These are phyloP conservation scores for Carettochelys insculpta DNA, from an alignment of 2,113 vertebrate species.

Conservation along the genomic window DNA sequence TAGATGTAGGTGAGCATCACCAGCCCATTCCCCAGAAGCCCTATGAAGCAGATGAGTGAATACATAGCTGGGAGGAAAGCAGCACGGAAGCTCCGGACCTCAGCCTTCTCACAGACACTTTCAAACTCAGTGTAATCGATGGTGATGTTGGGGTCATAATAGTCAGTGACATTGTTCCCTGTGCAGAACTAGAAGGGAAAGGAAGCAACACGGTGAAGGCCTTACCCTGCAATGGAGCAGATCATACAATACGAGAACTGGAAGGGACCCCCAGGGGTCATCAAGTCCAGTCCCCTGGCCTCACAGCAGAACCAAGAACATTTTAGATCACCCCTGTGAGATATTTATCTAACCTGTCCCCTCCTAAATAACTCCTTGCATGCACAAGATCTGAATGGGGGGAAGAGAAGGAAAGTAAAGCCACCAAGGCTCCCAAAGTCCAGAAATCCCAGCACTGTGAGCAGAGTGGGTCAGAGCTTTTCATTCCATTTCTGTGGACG, in stretches of 20 bases:
- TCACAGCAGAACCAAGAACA: too few relatives aligned
- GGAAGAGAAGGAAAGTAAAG: not conserved
- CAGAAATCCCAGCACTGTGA: not conserved
- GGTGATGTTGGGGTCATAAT: conserved; percentile 65
- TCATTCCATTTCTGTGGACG: not conserved
- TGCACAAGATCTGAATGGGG: not conserved
- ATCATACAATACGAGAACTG: too few relatives aligned
- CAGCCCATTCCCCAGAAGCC: conserved; percentile 88
- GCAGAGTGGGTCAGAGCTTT: fast-evolving
- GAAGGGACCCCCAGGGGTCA: too few relatives aligned
- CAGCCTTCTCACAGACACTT: conserved; percentile 71
- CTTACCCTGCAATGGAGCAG: not conserved
- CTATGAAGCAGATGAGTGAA: conserved; percentile 83
- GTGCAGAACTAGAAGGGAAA: conserved; percentile 58
- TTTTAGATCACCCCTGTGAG: too few relatives aligned
- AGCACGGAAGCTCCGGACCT: conserved; percentile 77
- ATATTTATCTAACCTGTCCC: too few relatives aligned
- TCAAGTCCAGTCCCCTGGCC: too few relatives aligned
- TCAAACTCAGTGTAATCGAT: conserved; percentile 73
- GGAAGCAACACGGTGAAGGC: not conserved
- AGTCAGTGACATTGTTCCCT: conserved; percentile 49
- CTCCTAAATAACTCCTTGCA: fast-evolving
- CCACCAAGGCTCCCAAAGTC: fast-evolving
- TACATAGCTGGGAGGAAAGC: conserved; percentile 88
- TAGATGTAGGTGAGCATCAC: conserved; percentile 91